A percentile compares a stretch with the other conserved stretches of the same genome.
Evolutionary conservation across 1,140 invertebrate genomes (phyloP).

Genomic region (Aphidius ervi): DNA sequence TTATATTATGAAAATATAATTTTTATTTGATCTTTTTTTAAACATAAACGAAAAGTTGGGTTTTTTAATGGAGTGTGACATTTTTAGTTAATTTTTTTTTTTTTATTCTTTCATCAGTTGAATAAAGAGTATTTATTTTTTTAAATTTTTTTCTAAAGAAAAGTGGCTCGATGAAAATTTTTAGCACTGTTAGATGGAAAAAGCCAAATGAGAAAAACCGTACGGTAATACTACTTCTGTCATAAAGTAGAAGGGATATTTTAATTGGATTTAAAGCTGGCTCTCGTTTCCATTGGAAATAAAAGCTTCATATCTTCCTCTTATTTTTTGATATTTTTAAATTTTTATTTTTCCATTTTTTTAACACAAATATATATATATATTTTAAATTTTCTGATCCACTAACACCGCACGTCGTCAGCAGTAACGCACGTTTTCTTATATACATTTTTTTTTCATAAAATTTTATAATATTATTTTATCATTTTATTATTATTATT

Average conservation of each 20-base stretch:
- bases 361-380: no score
- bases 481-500: background rate
- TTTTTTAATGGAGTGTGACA: no score
- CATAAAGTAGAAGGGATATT: conserved; percentile 19
- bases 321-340: background rate
- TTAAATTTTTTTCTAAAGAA: background rate
- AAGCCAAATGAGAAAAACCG: background rate
- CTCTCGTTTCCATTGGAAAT: conserved; percentile 25
- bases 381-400: conserved; percentile 2
- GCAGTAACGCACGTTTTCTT: conserved; percentile 1
- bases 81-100: background rate
- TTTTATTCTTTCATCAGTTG: background rate
- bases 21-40: no score
- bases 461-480: background rate
- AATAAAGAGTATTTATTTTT: background rate
- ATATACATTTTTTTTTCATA: conserved; percentile 5
- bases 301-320: conserved; percentile 22
- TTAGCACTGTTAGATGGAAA: background rate
- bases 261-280: conserved; percentile 28
- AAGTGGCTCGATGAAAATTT: conserved; percentile 7
- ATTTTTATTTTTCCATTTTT: background rate
- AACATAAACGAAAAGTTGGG: no score
- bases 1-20: no score
- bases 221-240: background rate
- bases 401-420: conserved; percentile 12